Conservation (phyloP, 2,888 invertebrate genomes). For the Philaethria dido region DNA sequence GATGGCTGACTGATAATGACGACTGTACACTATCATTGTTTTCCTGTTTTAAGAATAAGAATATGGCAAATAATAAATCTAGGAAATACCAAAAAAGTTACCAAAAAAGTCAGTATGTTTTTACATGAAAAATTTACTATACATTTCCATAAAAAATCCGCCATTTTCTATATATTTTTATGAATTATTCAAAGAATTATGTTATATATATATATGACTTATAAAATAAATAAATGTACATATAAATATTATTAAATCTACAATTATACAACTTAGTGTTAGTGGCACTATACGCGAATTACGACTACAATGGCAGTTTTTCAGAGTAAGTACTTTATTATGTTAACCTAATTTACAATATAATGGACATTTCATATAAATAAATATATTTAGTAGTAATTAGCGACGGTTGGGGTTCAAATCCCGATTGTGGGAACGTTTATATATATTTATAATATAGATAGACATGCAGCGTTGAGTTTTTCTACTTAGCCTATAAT, state of each 20-base stretch:
- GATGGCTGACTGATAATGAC: no score
- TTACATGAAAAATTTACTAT: neutral
- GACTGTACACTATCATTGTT: no score
- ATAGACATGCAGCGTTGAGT: no score
- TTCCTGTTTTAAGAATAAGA: no score
- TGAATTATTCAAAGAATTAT: conserved; percentile 20
- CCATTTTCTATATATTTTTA: neutral
- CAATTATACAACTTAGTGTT: conserved; percentile 52
- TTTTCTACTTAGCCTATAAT: neutral
- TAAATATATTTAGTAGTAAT: neutral
- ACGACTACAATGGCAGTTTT: conserved; percentile 28
- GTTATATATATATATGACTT: conserved; percentile 34
- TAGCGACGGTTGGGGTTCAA: neutral
- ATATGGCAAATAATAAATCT: no score
- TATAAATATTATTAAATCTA: conserved; percentile 49
- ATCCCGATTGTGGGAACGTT: neutral
- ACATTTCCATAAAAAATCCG: neutral
- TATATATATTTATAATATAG: no score
- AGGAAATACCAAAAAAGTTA: neutral
- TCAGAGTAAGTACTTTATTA: conserved; percentile 17
- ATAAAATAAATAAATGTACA: conserved; percentile 48
- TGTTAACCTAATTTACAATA: conserved; percentile 10
- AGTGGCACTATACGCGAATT: conserved; percentile 48
- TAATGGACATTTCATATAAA: conserved; percentile 14
- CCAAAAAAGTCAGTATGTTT: neutral